Evolutionary conservation across 2,113 vertebrate species (phyloP), one percentile per base, ranked within the genome.

Genomic region (Mus spicilegus): DNA sequence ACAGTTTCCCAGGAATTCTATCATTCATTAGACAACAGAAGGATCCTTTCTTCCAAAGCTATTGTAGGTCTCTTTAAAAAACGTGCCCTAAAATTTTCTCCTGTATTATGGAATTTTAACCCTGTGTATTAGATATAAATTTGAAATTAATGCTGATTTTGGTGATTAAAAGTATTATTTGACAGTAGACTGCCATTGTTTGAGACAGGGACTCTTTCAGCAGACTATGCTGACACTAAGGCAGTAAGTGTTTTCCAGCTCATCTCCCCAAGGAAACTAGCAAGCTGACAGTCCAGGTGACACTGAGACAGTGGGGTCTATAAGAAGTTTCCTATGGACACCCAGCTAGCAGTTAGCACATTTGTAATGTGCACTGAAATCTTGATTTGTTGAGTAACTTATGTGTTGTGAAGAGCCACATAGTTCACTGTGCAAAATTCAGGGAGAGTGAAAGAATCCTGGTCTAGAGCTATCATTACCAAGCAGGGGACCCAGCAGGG

Each of bases 21-120:
- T 84, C 63, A 51, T 93, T 90, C 39, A 76, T 85, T 93, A 61
- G 75, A 81, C 96, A 94, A 86, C 72, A 89, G 54, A 81, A 70
- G 89, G 24, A 42, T 58, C 30, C 49, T 14, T 93, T 65, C 33
- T 65, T 81, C 67, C 36, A 63, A 54, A 91, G 86, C 9, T 69
- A 4, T 54, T 67, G 42, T 33, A 19, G 9, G 90, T 96, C 77
- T 88, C 84, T 96, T 85, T 56, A 46, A 93, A 95, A 65, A 93
- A 90, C 13, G 26, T 89, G 33, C 10, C 46, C 24, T 46, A 77
- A 36, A 24, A 88, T 94, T 94, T 89, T 51, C 51, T 92, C 56
- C 16, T 73, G 16, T 77, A 92, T 70, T 30, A 56, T 0, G 3
- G 26, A 20, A 26, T 73, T 90, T 88, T 80, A 49, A 81, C 58